Evolutionary conservation across 2,113 vertebrate genomes (phyloP), one percentile per base, ranked within the genome.

Genomic region (Riparia riparia): DNA sequence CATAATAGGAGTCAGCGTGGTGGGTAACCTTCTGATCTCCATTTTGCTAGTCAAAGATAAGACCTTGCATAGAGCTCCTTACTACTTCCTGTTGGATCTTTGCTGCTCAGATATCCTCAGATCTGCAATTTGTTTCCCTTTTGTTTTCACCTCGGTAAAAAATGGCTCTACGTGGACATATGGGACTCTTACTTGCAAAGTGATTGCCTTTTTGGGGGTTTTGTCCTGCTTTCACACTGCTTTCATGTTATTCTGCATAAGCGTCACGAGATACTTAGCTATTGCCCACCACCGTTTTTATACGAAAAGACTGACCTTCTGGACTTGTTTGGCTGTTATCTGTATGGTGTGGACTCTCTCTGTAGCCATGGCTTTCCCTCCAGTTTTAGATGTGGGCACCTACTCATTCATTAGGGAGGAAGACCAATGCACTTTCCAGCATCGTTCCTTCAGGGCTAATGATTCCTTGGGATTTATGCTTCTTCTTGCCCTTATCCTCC

Each of bases 21-120:
- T 99, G 78, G 99, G 99, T 97, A 99, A 99, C 98, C 99, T 99
- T 97, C 98, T 99, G 98, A 99, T 99, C 98, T 99, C 99, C 98
- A 99, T 99, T 98, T 99, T 99, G 98, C 98, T 99, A 98, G 98
- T 99, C 97, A 99, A 99, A 99, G 99, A 99, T 99, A 99, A 99
- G 98, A 99, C 99, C 98, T 98, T 99, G 97, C 99, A 99, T 97
- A 99, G 99, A 97, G 99, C 99, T 53, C 99, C 99, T 89, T 99
- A 99, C 98, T 99, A 99, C 98, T 99, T 99, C 98, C 98, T 99
- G 97, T 97, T 99, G 98, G 99, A 99, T 98, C 99, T 99, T 97
- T 99, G 99, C 97, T 99, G 98, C 97, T 99, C 99, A 82, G 99
- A 99, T 96, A 99, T 99, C 97, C 99, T 99, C 97, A 98, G 99